These are phyloP conservation scores for Helicoverpa assulta DNA, from an alignment of 2,888 invertebrate species.

Conservation along the genomic window DNA sequence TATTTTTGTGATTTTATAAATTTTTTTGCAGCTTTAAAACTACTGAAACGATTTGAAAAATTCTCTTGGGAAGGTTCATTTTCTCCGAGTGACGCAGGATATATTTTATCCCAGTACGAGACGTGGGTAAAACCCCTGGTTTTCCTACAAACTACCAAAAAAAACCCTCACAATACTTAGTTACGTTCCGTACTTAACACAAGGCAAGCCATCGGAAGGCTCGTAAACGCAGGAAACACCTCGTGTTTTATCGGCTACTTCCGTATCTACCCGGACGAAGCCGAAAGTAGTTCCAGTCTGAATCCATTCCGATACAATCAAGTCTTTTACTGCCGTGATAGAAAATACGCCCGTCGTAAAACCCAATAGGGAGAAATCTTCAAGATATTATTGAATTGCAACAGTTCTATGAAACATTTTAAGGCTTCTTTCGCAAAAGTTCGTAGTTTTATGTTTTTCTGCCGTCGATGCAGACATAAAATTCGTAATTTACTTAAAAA, in stretches of 20 bases:
- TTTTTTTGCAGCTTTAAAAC: too few species aligned
- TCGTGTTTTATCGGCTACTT: conserved; percentile 56
- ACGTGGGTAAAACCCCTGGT: too few species aligned
- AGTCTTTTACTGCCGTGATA: conserved; percentile 52
- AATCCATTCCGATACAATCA: conserved; percentile 55
- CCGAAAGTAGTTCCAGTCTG: conserved; percentile 29
- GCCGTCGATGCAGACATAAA: too few species aligned
- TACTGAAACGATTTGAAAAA: too few species aligned
- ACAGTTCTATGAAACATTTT: conserved; percentile 11
- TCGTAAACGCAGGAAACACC: conserved; percentile 50
- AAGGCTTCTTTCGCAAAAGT: not conserved
- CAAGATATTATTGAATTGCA: conserved; percentile 39
- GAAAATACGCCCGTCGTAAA: conserved; percentile 60
- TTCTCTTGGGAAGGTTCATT: too few species aligned
- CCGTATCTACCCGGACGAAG: conserved; percentile 37
- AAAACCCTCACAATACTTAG: not conserved
- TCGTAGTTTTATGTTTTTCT: not conserved
- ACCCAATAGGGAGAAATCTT: conserved; percentile 25
- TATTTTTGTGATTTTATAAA: too few species aligned
- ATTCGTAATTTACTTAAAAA: too few species aligned
- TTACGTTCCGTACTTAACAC: conserved; percentile 12
- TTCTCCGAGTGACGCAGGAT: too few species aligned
- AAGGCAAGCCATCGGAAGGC: conserved; percentile 21
- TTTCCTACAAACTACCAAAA: not conserved
- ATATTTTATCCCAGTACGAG: too few species aligned